Conservation (phyloP, 2,888 invertebrate genomes). For the Nasonovia ribisnigri region DNA sequence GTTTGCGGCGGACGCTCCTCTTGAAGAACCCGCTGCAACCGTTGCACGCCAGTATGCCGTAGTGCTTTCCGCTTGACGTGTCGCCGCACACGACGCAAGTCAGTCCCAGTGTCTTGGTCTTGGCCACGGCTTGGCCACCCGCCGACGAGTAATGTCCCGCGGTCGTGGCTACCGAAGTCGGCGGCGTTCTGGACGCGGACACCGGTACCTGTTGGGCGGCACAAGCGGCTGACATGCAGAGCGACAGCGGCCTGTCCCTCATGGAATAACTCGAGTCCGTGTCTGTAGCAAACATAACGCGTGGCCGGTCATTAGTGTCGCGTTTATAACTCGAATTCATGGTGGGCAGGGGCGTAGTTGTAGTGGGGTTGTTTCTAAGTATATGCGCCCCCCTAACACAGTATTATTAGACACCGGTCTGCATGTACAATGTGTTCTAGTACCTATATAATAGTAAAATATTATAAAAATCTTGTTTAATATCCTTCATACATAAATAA, state of each 20-base stretch:
- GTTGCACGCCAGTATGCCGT: constrained; percentile 98
- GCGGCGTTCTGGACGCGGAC: constrained; percentile 49
- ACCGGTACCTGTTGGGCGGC: constrained; percentile 61
- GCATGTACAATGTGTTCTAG: too few species aligned
- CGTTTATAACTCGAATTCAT: background rate
- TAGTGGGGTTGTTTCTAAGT: background rate
- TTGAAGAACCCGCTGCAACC: constrained; percentile 99
- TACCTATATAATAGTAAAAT: too few species aligned
- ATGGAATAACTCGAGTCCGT: constrained; percentile 45
- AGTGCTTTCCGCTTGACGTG: constrained; percentile 96
- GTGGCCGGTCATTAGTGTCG: background rate
- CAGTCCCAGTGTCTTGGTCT: constrained; percentile 80
- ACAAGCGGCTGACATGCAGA: constrained; percentile 55
- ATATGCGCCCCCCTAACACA: too few species aligned
- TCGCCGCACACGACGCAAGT: constrained; percentile 97
- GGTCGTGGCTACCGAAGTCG: constrained; percentile 35
- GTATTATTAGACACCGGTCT: too few species aligned
- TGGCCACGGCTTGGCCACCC: constrained; percentile 60
- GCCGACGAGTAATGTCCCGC: constrained; percentile 28
- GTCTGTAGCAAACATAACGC: background rate
- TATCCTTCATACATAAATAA: background rate
- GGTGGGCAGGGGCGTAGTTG: background rate
- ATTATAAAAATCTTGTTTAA: too few species aligned
- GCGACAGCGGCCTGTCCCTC: constrained; percentile 55
- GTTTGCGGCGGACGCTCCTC: constrained; percentile 92